phyloP scores from a whole-genome alignment of 2,797 vertebrate species.

The Myioborus miniatus region DNA sequence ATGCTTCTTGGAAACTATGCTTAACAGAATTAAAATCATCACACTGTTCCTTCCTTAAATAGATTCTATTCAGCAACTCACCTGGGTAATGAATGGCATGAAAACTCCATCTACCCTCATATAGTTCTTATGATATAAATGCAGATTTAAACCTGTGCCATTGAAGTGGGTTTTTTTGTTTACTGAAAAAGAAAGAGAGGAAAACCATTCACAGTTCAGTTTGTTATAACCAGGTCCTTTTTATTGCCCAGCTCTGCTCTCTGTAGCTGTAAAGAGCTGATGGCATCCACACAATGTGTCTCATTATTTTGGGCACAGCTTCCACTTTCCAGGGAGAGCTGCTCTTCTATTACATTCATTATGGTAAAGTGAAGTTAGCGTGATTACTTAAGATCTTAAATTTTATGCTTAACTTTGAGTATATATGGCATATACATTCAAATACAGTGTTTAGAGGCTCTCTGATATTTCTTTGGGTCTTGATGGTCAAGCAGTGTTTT shows the following conservation, averaged over 20 bases:
- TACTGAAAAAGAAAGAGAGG: not conserved
- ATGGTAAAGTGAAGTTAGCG: not conserved
- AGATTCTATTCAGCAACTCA: not conserved
- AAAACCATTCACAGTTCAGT: not conserved
- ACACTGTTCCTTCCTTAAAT: not conserved
- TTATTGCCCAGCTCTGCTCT: not conserved
- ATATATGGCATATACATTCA: not conserved
- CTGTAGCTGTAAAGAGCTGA: not conserved
- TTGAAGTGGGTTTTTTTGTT: not conserved
- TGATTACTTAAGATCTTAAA: not conserved
- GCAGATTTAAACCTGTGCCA: not conserved
- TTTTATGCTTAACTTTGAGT: not conserved
- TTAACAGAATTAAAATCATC: not conserved
- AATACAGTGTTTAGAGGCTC: not conserved
- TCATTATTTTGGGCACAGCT: not conserved
- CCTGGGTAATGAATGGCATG: not conserved
- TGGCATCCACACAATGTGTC: not conserved
- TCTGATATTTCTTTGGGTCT: not conserved
- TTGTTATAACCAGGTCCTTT: not conserved
- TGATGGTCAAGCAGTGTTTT: not conserved
- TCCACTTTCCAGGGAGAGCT: not conserved
- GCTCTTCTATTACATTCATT: not conserved
- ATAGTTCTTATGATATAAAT: not conserved
- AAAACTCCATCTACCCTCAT: not conserved
- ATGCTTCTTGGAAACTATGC: not conserved